Evolutionary conservation across 2,888 invertebrate genomes (phyloP), one percentile per base, ranked within the genome.

Genomic region (Drosophila anomalata): DNA sequence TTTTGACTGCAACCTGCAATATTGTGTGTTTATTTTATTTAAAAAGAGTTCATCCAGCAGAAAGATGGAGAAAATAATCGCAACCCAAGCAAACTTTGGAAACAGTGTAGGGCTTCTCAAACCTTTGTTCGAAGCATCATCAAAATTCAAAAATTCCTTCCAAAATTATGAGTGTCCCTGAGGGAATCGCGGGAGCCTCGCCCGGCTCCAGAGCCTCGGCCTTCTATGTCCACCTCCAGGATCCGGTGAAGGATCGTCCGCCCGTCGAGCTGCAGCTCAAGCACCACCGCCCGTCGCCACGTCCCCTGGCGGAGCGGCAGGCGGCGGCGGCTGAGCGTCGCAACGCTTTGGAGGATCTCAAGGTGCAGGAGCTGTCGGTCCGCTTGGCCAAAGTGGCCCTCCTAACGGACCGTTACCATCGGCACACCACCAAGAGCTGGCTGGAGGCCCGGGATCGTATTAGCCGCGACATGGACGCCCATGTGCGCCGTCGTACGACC

Each of bases 81-180:
- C 22, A 24, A 24, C 39, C 41, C 41, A 8, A 42, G 41, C n/a
- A 20, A 8, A 20, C 41, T 42, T 17, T 42, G 7, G 6, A 4
- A 42, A 17, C 14, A 42, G 17, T 42, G 41, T 42, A 20, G 3
- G 3, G 17, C 17, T 29, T 9, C 20, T 20, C 9, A 4, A 17
- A 36, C 36, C 36, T 36, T 36, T n/a, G n/a, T 36, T 36, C 36
- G 36, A 31, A 33, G 26, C 24, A 42, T 44, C 36, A 9, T 17
- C 7, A 20, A 62, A 62, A 48, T 63, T 8, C 17, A 1, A 1
- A 24, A 5, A 44, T 2, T 3, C n/a, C 12, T 12, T 42, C 9
- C 17, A 2, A 67, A 66, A 63, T 67, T 67, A 36, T 67, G 44
- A 67, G 22, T 58, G 26, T 12, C 6, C 41, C 20, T 14, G n/a